phyloP scores from a whole-genome alignment of 2,797 vertebrate species.

The Coluber constrictor region DNA sequence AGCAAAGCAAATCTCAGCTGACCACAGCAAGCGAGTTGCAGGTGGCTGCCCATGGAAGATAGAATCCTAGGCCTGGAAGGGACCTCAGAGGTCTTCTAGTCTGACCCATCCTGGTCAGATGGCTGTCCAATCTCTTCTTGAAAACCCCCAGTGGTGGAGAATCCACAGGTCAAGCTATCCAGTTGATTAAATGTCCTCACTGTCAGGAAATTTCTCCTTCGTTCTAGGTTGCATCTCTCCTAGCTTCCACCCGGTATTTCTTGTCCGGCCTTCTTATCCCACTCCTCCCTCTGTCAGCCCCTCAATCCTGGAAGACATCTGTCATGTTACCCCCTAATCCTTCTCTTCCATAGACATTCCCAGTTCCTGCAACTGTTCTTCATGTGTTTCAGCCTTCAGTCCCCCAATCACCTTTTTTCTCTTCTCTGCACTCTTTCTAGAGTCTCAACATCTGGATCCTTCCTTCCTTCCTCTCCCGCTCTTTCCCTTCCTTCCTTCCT shows the following conservation, averaged over 20 bases:
- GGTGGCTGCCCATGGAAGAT: too few species aligned
- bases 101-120: not conserved
- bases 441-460: not conserved
- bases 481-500: too few species aligned
- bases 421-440: not conserved
- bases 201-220: not conserved
- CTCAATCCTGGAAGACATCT: not conserved
- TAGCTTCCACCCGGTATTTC: too few species aligned
- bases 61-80: too few species aligned
- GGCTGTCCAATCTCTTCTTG: not conserved
- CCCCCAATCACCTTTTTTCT: rapidly evolving
- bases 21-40: too few species aligned
- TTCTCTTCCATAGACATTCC: rapidly evolving
- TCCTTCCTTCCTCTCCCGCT: too few species aligned
- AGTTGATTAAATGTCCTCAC: rapidly evolving
- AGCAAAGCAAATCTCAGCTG: not conserved
- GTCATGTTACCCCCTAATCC: not conserved
- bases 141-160: not conserved
- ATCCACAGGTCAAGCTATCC: too few species aligned
- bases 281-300: not conserved
- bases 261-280: too few species aligned
- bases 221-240: rapidly evolving
- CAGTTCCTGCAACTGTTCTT: too few species aligned
- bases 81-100: too few species aligned
- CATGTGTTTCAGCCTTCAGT: rapidly evolving